Evolutionary conservation across 1,140 invertebrate species (phyloP), one percentile per base, ranked within the genome.

Genomic region (Rhynchophorus ferrugineus): DNA sequence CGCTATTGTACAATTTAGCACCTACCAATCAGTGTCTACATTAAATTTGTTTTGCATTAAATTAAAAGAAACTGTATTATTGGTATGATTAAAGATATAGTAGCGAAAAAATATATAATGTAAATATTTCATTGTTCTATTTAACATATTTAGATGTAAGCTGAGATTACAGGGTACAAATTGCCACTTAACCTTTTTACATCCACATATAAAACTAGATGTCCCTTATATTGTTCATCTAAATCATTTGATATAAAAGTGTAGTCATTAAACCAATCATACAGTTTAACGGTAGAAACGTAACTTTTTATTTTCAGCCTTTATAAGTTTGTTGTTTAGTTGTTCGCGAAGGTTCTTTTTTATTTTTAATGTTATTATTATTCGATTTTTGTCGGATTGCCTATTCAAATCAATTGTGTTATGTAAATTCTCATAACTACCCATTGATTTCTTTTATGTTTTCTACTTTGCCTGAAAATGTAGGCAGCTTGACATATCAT

Each of bases 121-220:
- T 48, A 48, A 48, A 48, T 48, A 48, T n/a, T 22, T 39, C 16
- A 47, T 47, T 47, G 29, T 47, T 41, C 41, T 19, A 49, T 49
- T 21, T 38, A 43, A 44, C n/a, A 3, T 29, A 44, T 22, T 38
- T 49, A 42, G 38, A 39, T 24, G 9, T 51, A 51, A 51, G 49
- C 8, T 24, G 37, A 16, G 41, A 51, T 22, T 51, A 51, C 49
- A 44, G 49, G 49, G 49, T 51, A 51, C 29, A 51, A 51, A 51
- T 36, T 22, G 19, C 42, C 35, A 49, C 48, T 49, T 41, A 49
- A 16, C 6, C 6, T 49, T 34, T 33, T 21, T 36, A 14, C 9
- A n/a, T 36, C 17, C 7, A 29, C 34, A 8, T 11, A 16, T 14
- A 46, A 2, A 19, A 5, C 18, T 18, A 33, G 16, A 16, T 17